Percentiles rank a stretch among this genome's conserved stretches.
Conservation (phyloP, 2,888 invertebrate species). For the Sicus ferrugineus region DNA sequence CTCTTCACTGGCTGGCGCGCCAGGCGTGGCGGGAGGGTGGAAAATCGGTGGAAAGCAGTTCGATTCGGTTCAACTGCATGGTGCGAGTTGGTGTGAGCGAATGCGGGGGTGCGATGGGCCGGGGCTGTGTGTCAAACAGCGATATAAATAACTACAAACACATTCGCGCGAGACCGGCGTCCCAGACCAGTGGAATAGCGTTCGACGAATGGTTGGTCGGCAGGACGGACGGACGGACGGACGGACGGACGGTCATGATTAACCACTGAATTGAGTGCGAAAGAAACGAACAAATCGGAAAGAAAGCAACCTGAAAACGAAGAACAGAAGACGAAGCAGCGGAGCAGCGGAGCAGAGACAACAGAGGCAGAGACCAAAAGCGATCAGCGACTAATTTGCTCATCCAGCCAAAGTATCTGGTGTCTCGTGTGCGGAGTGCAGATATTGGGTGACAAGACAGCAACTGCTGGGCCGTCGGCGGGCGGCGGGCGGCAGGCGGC, state of each 20-base stretch:
- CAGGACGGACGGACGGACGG: constrained; percentile 28
- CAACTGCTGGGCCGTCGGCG: constrained; percentile 53
- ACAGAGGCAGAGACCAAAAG: constrained; percentile 27
- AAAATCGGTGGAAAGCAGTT: constrained; percentile 25
- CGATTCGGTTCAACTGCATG: constrained; percentile 31
- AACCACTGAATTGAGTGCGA: constrained; percentile 55
- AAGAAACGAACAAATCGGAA: no score
- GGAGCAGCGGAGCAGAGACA: constrained; percentile 11
- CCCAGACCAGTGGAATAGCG: constrained; percentile 33
- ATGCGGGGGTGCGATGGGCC: neutral
- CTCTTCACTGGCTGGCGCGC: neutral
- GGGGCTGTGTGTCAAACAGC: neutral
- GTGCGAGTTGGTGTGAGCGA: neutral
- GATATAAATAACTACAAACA: no score
- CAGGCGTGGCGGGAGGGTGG: neutral
- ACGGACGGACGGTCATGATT: constrained; percentile 45
- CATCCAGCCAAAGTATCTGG: constrained; percentile 48
- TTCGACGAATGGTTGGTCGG: constrained; percentile 33
- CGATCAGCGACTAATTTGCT: constrained; percentile 36
- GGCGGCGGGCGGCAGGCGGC: constrained; percentile 26
- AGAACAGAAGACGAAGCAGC: constrained; percentile 29
- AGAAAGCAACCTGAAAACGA: constrained; percentile 38
- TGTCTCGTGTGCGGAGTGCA: constrained; percentile 53
- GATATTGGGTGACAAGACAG: constrained; percentile 62
- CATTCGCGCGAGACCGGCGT: constrained; percentile 33